Conservation (phyloP, 2,888 invertebrate genomes). For the Synanthedon tipuliformis region DNA sequence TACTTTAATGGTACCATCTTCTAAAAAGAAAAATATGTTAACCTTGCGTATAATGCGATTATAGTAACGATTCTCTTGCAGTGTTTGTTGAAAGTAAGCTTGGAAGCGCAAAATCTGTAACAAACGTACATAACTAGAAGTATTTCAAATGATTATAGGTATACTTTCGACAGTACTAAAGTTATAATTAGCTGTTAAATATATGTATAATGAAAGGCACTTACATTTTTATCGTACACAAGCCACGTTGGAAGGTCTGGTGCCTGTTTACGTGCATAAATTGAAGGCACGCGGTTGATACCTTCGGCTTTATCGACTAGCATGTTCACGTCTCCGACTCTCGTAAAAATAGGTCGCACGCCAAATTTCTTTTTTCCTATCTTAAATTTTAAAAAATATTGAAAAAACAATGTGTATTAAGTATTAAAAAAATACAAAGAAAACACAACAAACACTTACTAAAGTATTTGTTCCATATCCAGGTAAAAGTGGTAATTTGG, state of each 20-base stretch:
- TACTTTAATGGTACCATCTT: slow-evolving; percentile 93
- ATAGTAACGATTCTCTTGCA: slow-evolving; percentile 78
- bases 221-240: slow-evolving; percentile 87
- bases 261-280: slow-evolving; percentile 81
- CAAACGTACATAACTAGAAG: no score
- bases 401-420: no score
- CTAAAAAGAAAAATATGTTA: slow-evolving; percentile 86
- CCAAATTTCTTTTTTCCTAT: slow-evolving; percentile 54
- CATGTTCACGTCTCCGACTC: slow-evolving; percentile 52
- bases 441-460: slow-evolving; percentile 59
- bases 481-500: slow-evolving; percentile 79
- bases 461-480: slow-evolving; percentile 76
- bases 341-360: slow-evolving; percentile 49
- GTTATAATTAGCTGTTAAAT: no score
- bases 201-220: no score
- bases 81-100: slow-evolving; percentile 83
- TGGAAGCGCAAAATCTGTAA: slow-evolving; percentile 79
- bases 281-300: slow-evolving; percentile 67
- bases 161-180: no score
- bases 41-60: slow-evolving; percentile 81
- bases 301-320: slow-evolving; percentile 49
- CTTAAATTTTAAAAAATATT: slow-evolving; percentile 18
- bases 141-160: no score
- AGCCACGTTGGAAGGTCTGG: slow-evolving; percentile 86
- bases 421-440: background rate